Evolutionary conservation across 2,113 vertebrate species (phyloP), one percentile per base, ranked within the genome.

Genomic region (Dromas ardeola): DNA sequence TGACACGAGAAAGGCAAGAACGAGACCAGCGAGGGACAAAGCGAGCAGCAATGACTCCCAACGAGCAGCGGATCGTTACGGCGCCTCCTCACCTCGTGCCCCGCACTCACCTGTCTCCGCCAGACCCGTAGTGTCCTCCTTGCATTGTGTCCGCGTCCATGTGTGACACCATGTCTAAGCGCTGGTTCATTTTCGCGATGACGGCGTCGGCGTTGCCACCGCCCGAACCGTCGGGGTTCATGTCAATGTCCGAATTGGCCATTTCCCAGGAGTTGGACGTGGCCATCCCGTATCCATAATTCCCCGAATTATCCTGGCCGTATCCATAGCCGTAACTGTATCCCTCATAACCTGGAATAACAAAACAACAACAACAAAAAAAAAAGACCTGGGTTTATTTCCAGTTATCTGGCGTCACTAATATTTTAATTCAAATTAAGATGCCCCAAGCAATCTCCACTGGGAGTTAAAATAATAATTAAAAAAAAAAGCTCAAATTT

Each of bases 151-250:
- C 98, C 12, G 94, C 30, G 8, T 98, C 98, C 96, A 97, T 78
- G 86, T 96, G 98, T 3, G 98, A 98, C 80, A 98, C 98, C 98
- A 99, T 98, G 94, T 99, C 99, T 91, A 99, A 96, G 21, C 98
- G 98, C 81, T 99, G 99, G 98, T 99, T 99, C 95, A 99, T 98
- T 96, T 99, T 99, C 42, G 98, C 98, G 52, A 99, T 98, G 86
- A 98, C 99, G 3, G 98, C 98, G 69, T 99, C 99, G 4, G 99
- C 98, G 56, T 98, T 98, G 45, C 98, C 82, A 15, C 98, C 97
- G 10, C 98, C 97, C 5, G 97, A 81, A 38, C 96, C 92, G 0
- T 95, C 95, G 8, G 97, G 93, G 62, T 96, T 97, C 82, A 93
- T 52, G n/a, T 97, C 97, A 61, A 96, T 36, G 43, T 98, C 98